Evolutionary conservation across 2,797 vertebrate genomes (phyloP), one percentile per base, ranked within the genome.

Genomic region (Microctenopoma stevenorrisi): DNA sequence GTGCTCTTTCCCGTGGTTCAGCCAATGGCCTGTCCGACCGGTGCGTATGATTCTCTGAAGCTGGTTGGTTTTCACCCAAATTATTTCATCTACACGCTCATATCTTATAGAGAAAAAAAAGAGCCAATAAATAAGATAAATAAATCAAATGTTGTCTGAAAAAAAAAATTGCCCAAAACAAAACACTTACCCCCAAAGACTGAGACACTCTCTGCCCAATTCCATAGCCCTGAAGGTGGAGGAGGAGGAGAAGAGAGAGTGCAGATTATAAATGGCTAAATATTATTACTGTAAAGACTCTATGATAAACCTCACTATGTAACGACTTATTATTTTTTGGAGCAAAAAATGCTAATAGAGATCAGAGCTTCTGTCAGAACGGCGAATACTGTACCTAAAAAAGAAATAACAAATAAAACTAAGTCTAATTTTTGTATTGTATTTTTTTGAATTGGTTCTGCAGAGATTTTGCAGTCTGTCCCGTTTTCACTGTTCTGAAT

Each of bases 61-160:
- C 80, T 98, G 97, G 87, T 98, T 98, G 48, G 97, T 98, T 91
- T 98, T 98, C 76, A 98, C 96, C 97, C 96, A 98, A 64, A 98
- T 98, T 56, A 98, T 97, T 89, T 98, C 97, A 82, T 98, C 97
- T 0, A 97, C 95, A 1, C 95, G 94, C 47, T 97, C 96, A 5
- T 98, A 97, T 35, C 97, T 97, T 68, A 64, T 59, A 37, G n/a
- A 43, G 38, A 7, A 37, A 40, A 7, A 0, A 1, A 33, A 28
- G 10, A 35, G 4, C 1, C 26, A 25, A n/a, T 1, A 28, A 11
- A 22, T 37, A 2, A 54, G 10, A 55, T 16, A 52, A 22, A 16
- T 0, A 22, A 64, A 56, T 28, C 8, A 25, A 22, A 43, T 1
- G 2, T 5, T n/a, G 55, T 43, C 2, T 4, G 0, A 2, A 43